A percentile compares a stretch with the other conserved stretches of the same genome.
Conservation (phyloP, 1,140 invertebrate species). For the Aphaenogaster ashmeadi region DNA sequence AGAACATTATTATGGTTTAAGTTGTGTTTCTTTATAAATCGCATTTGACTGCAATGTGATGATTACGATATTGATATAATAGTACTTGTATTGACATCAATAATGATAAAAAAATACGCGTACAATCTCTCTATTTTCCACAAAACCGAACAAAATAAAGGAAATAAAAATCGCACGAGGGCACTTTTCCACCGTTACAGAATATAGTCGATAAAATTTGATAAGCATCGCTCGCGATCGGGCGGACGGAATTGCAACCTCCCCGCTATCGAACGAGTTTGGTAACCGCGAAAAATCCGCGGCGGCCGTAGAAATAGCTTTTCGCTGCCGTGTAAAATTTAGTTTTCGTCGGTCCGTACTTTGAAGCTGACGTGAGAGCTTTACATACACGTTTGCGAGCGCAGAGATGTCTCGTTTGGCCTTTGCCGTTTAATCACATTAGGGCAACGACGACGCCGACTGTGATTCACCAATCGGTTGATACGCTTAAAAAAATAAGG, state of each 20-base stretch:
- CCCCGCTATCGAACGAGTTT: conserved; percentile 39
- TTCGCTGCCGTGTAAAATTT: conserved; percentile 45
- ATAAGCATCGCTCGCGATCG: conserved; percentile 48
- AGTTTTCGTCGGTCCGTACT: conserved; percentile 31
- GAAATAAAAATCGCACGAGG: conserved; percentile 32
- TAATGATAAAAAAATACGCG: conserved; percentile 12
- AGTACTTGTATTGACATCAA: conserved; percentile 3
- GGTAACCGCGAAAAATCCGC: conserved; percentile 52
- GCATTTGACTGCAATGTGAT: neutral
- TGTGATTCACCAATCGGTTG: neutral
- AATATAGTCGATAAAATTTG: conserved; percentile 53
- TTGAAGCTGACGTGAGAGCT: conserved; percentile 4
- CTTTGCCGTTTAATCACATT: conserved; percentile 39
- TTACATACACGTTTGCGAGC: conserved; percentile 32
- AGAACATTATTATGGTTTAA: neutral
- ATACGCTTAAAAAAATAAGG: conserved; percentile 17
- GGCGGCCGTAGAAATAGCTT: conserved; percentile 50
- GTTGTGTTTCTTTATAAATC: conserved; percentile 13
- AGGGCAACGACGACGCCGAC: neutral
- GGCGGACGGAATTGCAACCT: conserved; percentile 28
- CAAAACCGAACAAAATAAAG: conserved; percentile 24
- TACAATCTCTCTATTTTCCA: conserved; percentile 23
- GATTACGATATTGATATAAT: neutral
- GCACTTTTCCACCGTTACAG: neutral
- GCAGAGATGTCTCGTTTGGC: neutral